Percentiles rank a stretch among this genome's conserved stretches.
These are phyloP conservation scores for Pempheris klunzingeri DNA, from an alignment of 2,797 vertebrate genomes.

Conservation along the genomic window DNA sequence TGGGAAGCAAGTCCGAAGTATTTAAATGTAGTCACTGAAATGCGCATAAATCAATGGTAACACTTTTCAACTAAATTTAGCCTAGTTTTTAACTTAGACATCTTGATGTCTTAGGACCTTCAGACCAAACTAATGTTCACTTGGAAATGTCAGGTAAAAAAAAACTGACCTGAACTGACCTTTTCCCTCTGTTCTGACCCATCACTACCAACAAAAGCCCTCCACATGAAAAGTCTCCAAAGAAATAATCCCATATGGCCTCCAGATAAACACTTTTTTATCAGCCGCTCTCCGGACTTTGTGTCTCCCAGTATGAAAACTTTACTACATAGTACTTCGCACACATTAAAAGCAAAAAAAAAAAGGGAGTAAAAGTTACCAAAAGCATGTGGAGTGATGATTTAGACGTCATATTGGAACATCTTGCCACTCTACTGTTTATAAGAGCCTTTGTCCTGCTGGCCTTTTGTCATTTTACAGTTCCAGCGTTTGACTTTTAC, in stretches of 20 bases:
- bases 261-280: slow-evolving; percentile 4
- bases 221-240: background rate
- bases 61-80: background rate
- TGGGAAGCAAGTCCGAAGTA: too few species aligned
- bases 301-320: background rate
- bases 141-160: background rate
- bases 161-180: background rate
- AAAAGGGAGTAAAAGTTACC: background rate
- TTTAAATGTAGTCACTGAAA: background rate
- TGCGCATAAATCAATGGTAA: background rate
- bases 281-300: background rate
- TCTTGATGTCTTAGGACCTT: background rate
- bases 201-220: too few species aligned
- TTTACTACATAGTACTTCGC: background rate
- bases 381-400: slow-evolving; percentile 23
- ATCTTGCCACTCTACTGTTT: slow-evolving; percentile 5
- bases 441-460: slow-evolving; percentile 1
- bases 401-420: slow-evolving; percentile 4
- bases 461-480: slow-evolving; percentile 13
- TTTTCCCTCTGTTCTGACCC: background rate
- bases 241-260: background rate
- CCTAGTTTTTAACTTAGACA: background rate
- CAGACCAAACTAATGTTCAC: background rate
- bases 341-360: background rate
- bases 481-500: slow-evolving; percentile 40